Evolutionary conservation across 2,797 vertebrate genomes (phyloP).

Genomic region (Intellagama lesueurii): DNA sequence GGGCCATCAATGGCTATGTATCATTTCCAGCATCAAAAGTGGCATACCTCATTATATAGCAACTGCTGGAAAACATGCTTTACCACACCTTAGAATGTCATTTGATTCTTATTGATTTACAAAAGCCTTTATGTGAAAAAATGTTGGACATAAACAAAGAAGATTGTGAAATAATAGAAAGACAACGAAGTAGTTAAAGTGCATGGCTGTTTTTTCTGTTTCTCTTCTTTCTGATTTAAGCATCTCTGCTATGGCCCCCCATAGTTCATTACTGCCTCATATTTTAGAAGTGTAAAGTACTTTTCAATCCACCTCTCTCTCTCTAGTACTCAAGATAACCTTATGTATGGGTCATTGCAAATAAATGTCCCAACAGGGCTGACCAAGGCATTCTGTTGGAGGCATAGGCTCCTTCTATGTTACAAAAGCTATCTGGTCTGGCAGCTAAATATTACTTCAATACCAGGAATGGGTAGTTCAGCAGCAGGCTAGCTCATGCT

Average conservation of each 20-base stretch:
- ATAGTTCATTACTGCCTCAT: neutral
- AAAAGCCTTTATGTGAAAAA: neutral
- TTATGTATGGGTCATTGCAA: neutral
- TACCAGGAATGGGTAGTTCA: too few species aligned
- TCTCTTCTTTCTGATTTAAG: neutral
- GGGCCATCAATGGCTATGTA: too few species aligned
- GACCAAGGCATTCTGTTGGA: too few species aligned
- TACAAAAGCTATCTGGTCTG: neutral
- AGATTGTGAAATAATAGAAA: neutral
- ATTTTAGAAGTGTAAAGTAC: neutral
- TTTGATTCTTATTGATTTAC: neutral
- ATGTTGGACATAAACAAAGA: neutral
- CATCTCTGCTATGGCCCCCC: neutral
- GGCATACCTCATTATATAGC: too few species aligned
- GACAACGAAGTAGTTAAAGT: neutral
- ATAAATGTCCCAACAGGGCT: neutral
- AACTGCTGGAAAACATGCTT: neutral
- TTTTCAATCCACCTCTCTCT: neutral
- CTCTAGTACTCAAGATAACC: neutral
- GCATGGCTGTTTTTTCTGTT: neutral
- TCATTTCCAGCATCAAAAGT: too few species aligned
- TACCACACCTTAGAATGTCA: constrained; percentile 1
- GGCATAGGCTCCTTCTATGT: neutral
- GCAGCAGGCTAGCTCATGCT: neutral
- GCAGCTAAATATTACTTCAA: neutral